Conservation (phyloP, 2,113 vertebrate genomes). For the Passer domesticus region DNA sequence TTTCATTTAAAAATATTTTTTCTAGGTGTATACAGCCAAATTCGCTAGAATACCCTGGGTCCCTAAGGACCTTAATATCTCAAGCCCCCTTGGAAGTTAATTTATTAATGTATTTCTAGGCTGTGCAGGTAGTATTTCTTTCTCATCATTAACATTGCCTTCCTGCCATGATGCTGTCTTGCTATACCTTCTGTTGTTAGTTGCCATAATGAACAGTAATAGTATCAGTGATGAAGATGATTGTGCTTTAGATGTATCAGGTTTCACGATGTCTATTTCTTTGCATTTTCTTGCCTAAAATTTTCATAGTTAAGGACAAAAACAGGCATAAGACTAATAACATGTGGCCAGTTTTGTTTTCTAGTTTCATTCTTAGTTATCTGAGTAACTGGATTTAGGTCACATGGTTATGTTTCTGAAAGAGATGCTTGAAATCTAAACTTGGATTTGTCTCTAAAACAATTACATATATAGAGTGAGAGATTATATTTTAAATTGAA, state of each 20-base stretch:
- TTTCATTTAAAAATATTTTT: neutral
- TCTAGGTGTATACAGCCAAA: neutral
- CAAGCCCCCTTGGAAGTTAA: neutral
- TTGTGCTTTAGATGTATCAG: neutral
- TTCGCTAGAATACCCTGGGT: neutral
- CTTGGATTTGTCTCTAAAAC: neutral
- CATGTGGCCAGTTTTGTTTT: neutral
- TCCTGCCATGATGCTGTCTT: slow-evolving; percentile 5
- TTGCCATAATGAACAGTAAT: neutral
- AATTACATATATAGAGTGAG: neutral
- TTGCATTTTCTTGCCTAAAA: neutral
- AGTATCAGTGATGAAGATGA: neutral
- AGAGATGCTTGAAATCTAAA: neutral
- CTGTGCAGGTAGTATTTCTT: slow-evolving; percentile 10
- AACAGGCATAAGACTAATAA: neutral
- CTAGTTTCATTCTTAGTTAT: neutral
- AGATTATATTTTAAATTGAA: neutral
- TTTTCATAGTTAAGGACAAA: neutral
- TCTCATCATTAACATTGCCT: slow-evolving; percentile 9
- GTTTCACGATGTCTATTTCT: neutral
- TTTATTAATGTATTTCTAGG: neutral
- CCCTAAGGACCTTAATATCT: neutral
- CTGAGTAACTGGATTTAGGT: neutral
- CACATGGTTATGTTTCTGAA: neutral
- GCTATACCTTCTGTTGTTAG: neutral